Evolutionary conservation across 2,888 invertebrate genomes (phyloP).

Genomic region (Calameuta idolon): DNA sequence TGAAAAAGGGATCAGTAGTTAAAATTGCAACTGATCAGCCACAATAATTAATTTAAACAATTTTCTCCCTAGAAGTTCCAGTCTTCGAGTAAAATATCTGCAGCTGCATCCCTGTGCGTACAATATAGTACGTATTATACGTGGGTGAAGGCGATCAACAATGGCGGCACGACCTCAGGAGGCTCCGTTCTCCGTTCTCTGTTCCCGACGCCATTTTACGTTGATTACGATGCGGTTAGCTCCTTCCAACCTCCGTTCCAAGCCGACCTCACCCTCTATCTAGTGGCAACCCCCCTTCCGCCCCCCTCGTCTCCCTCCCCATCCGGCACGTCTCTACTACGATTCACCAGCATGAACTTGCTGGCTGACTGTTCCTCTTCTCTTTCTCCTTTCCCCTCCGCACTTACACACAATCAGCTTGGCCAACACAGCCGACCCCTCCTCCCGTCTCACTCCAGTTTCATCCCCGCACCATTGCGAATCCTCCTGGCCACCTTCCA

Average conservation of each 20-base stretch:
- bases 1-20: not conserved
- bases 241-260: slow-evolving; percentile 48
- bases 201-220: slow-evolving; percentile 60
- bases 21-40: not conserved
- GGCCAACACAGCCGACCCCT: slow-evolving; percentile 30
- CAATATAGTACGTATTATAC: slow-evolving; percentile 30
- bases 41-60: not conserved
- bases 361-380: slow-evolving; percentile 8
- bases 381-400: slow-evolving; percentile 19
- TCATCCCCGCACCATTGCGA: not conserved
- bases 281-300: slow-evolving; percentile 13
- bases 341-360: not conserved
- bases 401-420: slow-evolving; percentile 36
- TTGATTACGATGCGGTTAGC: slow-evolving; percentile 63
- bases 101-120: not conserved
- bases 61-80: not conserved
- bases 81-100: not conserved
- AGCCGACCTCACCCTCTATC: slow-evolving; percentile 27
- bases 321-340: slow-evolving; percentile 5
- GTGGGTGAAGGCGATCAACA: slow-evolving; percentile 36
- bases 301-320: too few relatives aligned
- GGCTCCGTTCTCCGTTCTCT: slow-evolving; percentile 39
- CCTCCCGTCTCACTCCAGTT: not conserved
- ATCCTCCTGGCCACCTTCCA: slow-evolving; percentile 10
- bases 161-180: slow-evolving; percentile 39